Percentiles rank a stretch among this genome's conserved stretches.
These are phyloP conservation scores for Aricia artaxerxes DNA, from an alignment of 2,888 invertebrate species.

Conservation along the genomic window DNA sequence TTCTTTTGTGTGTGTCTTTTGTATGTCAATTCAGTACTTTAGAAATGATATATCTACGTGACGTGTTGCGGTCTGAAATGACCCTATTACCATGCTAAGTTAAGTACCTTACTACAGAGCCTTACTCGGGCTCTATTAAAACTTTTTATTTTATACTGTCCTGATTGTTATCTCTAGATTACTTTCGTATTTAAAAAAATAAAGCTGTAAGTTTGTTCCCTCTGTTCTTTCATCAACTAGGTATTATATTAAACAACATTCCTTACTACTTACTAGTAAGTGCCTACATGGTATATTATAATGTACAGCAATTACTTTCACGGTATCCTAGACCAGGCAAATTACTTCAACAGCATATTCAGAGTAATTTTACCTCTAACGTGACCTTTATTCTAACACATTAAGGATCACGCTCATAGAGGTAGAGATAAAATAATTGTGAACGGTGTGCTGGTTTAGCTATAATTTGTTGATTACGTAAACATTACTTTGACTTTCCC, in stretches of 20 bases:
- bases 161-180: too few species aligned
- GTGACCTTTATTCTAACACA: background rate
- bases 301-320: constrained; percentile 7
- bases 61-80: too few species aligned
- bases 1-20: too few species aligned
- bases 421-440: background rate
- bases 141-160: too few species aligned
- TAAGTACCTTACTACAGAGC: too few species aligned
- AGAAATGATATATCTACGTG: too few species aligned
- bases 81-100: too few species aligned
- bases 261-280: background rate
- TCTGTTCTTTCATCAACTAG: background rate
- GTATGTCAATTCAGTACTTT: too few species aligned
- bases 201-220: too few species aligned
- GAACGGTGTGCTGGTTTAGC: background rate
- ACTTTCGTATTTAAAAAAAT: too few species aligned
- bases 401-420: background rate
- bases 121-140: too few species aligned
- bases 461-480: constrained; percentile 1
- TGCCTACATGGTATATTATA: background rate
- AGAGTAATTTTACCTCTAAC: background rate
- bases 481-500: background rate
- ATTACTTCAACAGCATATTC: background rate
- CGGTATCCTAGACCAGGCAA: background rate
- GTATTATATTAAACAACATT: background rate